phyloP scores from a whole-genome alignment of 2,113 vertebrate species.

The Prunella himalayana region DNA sequence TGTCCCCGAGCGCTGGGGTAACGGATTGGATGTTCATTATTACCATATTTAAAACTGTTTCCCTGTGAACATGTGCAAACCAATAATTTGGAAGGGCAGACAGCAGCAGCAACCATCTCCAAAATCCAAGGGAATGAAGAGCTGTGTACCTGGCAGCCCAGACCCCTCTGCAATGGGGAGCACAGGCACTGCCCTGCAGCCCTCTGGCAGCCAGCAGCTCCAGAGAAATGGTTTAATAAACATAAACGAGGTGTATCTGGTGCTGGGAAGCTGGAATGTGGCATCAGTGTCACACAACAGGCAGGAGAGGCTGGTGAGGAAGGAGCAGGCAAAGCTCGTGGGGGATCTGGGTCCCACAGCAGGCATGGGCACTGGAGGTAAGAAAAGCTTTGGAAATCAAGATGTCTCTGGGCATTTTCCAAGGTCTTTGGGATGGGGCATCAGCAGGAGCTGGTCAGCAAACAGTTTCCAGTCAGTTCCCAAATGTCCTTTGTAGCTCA shows the following conservation, averaged over 20 bases:
- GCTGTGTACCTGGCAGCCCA: background rate
- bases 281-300: background rate
- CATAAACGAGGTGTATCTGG: fast-evolving
- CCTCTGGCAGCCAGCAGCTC: background rate
- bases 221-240: background rate
- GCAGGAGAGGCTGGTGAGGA: fast-evolving
- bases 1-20: slow-evolving; percentile 42
- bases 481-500: background rate
- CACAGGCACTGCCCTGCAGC: background rate
- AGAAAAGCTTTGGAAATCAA: background rate
- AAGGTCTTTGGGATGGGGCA: background rate
- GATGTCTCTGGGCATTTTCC: background rate
- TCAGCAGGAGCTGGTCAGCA: background rate
- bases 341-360: background rate
- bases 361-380: fast-evolving
- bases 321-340: fast-evolving
- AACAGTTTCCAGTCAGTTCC: background rate
- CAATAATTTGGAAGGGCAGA: background rate
- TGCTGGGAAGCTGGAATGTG: background rate
- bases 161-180: too few species aligned
- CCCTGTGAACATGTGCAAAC: slow-evolving; percentile 19
- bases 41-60: slow-evolving; percentile 35
- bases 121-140: background rate
- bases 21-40: slow-evolving; percentile 60
- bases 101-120: background rate